Base-by-base conservation (phyloP, 2,113 vertebrate species). In the Hylia prasina region DNA sequence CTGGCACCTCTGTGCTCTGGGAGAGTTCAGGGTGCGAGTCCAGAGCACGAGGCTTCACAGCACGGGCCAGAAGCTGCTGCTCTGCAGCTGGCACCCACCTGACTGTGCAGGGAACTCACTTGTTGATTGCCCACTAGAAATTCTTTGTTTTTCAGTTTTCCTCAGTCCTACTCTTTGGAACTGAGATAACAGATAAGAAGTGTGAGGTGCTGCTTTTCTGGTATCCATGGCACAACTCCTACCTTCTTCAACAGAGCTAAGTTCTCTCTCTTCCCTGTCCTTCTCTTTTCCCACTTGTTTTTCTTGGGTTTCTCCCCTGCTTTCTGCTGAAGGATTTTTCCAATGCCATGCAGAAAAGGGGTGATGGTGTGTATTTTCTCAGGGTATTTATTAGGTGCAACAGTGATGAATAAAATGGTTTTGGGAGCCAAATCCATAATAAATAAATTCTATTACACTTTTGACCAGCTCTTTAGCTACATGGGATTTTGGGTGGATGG, bases 101-200 rank as follows among this genome's bases (percentile, higher is more conserved):
- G 35, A 7, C 23, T 47, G 3, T 8, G 3, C 4, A 24, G 33
- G n/a, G 28, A 8, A 0, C 11, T 40, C 1, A 18, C 45, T 39
- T 73, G 20, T 58, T 24, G 39, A 12, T 30, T 66, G 28, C 14
- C 8, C 21, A 9, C 33, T 45, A 33, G 61, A 61, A 61, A n/a
- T 70, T 24, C n/a, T 79, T 76, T 53, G 1, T 16, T 40, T 82
- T 61, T 19, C 40, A 13, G 24, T 56, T 87, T 70, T 63, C 27
- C 68, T 69, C 27, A 33, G 69, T 79, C 28, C 13, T 53, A 4
- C n/a, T 77, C 35, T 80, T 60, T 31, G 64, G 8, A 87, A 31
- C 23, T 51, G 72, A 87, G 48, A n/a, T 33, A 81, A 72, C 9
- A 86, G 61, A 45, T 69, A 56, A 47, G 44, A 68, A 80, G 25